These are phyloP conservation scores for Caenorhabditis drosophilae DNA, from an alignment of 2,888 invertebrate genomes.

Conservation along the genomic window DNA sequence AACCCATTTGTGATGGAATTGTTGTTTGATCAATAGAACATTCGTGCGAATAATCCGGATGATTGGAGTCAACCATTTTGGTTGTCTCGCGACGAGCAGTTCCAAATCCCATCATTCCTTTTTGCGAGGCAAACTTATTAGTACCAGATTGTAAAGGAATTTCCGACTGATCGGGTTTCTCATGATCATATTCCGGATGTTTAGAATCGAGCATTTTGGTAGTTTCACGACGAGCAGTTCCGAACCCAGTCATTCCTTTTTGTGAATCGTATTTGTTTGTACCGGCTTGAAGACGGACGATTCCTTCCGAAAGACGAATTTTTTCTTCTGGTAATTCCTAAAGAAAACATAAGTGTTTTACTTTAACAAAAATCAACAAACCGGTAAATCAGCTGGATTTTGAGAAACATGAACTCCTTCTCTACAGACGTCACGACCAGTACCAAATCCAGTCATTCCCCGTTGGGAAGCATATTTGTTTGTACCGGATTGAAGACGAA, in stretches of 20 bases:
- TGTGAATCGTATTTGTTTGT: conserved; percentile 69
- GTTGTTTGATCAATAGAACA: conserved; percentile 63
- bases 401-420: conserved; percentile 63
- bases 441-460: conserved; percentile 68
- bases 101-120: conserved; percentile 69
- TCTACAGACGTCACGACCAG: conserved; percentile 69
- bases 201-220: conserved; percentile 69
- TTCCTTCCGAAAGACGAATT: conserved; percentile 68
- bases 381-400: conserved; percentile 64
- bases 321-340: conserved; percentile 69
- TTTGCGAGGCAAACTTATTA: conserved; percentile 66
- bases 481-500: conserved; percentile 69
- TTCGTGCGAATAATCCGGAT: conserved; percentile 69
- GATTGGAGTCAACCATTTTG: conserved; percentile 67
- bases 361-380: conserved; percentile 16
- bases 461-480: conserved; percentile 60
- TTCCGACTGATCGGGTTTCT: conserved; percentile 67
- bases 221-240: conserved; percentile 69
- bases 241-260: conserved; percentile 68
- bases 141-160: conserved; percentile 69
- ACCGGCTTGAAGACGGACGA: conserved; percentile 69
- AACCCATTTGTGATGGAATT: conserved; percentile 67
- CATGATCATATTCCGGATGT: conserved; percentile 69
- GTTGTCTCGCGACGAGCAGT: conserved; percentile 68
- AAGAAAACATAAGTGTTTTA: conserved; percentile 19